Evolutionary conservation across 2,888 invertebrate species (phyloP).

Genomic region (Amphipoea lucens): DNA sequence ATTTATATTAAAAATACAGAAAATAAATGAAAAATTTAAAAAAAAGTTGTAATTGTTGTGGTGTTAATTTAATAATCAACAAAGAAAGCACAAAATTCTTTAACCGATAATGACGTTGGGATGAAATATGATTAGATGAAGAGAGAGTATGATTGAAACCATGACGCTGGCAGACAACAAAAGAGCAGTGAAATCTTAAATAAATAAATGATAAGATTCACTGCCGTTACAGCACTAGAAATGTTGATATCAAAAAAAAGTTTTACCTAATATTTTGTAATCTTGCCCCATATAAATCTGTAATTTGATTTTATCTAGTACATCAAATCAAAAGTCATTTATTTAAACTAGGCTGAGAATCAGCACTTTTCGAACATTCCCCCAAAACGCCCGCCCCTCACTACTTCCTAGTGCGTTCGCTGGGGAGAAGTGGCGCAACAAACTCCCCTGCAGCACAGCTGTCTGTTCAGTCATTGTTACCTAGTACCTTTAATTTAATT

Average conservation of each 20-base stretch:
- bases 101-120: neutral
- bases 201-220: neutral
- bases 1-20: too few relatives aligned
- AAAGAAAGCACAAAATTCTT: neutral
- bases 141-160: neutral
- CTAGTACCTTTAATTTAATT: neutral
- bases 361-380: too few relatives aligned
- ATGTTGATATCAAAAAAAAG: neutral
- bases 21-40: too few relatives aligned
- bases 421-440: too few relatives aligned
- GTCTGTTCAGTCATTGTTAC: too few relatives aligned
- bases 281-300: neutral
- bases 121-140: neutral
- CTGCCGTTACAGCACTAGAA: neutral
- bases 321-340: too few relatives aligned
- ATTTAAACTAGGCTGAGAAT: too few relatives aligned
- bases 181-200: neutral
- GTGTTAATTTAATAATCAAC: neutral
- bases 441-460: too few relatives aligned
- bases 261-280: neutral
- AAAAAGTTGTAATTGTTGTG: neutral
- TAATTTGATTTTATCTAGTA: neutral
- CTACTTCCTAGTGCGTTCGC: too few relatives aligned
- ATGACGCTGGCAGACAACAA: neutral
- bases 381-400: too few relatives aligned